These are phyloP conservation scores for Quadroppia sp. DNA, from an alignment of 2,888 invertebrate genomes.

Conservation along the genomic window DNA sequence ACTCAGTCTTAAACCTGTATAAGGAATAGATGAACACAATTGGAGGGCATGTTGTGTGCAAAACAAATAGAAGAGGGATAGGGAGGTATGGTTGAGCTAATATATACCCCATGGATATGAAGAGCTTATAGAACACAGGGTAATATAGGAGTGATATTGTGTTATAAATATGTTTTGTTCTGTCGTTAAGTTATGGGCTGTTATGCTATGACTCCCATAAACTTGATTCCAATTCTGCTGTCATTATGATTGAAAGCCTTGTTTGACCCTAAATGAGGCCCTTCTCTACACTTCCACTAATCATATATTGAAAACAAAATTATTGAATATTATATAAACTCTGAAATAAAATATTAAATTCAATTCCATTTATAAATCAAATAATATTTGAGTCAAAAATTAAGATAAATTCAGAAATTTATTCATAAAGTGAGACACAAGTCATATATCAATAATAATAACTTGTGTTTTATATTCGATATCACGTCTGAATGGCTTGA, in stretches of 20 bases:
- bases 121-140: neutral
- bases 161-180: conserved; percentile 25
- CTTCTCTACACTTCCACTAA: too few relatives aligned
- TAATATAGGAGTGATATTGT: neutral
- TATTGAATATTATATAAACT: too few relatives aligned
- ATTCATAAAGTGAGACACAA: neutral
- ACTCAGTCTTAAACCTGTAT: too few relatives aligned
- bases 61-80: neutral
- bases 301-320: neutral
- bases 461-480: conserved; percentile 6
- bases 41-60: neutral
- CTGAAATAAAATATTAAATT: conserved; percentile 20
- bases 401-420: neutral
- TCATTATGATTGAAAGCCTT: conserved; percentile 21
- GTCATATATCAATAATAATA: neutral
- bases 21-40: neutral
- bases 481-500: conserved; percentile 17
- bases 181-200: neutral
- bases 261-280: conserved; percentile 7
- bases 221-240: neutral
- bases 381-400: conserved; percentile 2
- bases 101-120: neutral
- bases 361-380: conserved; percentile 18
- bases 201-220: neutral
- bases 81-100: neutral